These are phyloP conservation scores for Idaea straminata DNA, from an alignment of 2,888 invertebrate genomes.

Conservation along the genomic window DNA sequence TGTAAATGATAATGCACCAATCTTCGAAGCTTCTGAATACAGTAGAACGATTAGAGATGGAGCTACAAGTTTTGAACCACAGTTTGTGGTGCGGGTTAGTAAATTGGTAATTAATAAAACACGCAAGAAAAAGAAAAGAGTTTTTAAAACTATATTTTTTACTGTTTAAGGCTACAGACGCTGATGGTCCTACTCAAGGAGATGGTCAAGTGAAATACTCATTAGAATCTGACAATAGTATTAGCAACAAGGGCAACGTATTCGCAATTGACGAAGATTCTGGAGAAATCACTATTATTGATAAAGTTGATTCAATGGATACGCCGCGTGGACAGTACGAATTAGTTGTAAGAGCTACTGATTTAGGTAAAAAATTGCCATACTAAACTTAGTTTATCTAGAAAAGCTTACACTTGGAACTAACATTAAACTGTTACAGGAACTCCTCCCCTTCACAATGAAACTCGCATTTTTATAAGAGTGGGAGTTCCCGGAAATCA, in stretches of 20 bases:
- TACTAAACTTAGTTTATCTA: background rate
- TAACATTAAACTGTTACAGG: conserved; percentile 51
- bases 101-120: conserved; percentile 7
- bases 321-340: conserved; percentile 88
- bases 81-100: conserved; percentile 85
- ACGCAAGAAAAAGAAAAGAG: background rate
- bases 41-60: conserved; percentile 88
- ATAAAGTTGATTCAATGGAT: conserved; percentile 85
- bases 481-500: conserved; percentile 90
- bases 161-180: conserved; percentile 83
- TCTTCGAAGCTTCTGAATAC: conserved; percentile 85
- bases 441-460: conserved; percentile 82
- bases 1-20: conserved; percentile 88
- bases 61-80: conserved; percentile 87
- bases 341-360: conserved; percentile 83
- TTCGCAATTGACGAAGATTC: conserved; percentile 84
- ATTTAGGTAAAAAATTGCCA: conserved; percentile 77
- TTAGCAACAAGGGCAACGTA: conserved; percentile 81
- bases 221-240: conserved; percentile 84
- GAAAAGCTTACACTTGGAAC: background rate
- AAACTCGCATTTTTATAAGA: conserved; percentile 84
- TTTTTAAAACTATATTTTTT: background rate
- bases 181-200: conserved; percentile 86
- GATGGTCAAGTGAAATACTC: conserved; percentile 84
- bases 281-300: conserved; percentile 84